These are phyloP conservation scores for Psittacula echo DNA, from an alignment of 2,797 vertebrate genomes.

Conservation along the genomic window DNA sequence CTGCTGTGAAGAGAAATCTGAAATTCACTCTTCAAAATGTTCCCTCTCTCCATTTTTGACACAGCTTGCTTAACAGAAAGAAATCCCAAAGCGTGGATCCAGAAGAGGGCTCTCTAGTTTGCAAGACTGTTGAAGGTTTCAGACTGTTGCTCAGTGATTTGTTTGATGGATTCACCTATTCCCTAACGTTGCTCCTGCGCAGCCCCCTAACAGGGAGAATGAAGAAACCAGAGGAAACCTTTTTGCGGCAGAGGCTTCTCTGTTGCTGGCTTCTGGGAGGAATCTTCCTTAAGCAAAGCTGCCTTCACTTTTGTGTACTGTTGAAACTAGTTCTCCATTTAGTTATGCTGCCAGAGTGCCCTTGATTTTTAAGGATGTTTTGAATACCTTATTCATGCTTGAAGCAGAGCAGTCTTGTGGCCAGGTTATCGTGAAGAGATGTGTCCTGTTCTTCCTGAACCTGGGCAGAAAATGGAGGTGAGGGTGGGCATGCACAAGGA, in stretches of 20 bases:
- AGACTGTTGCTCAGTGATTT: not conserved
- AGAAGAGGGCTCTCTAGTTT: constrained; percentile 40
- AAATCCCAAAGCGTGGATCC: not conserved
- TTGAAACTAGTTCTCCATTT: not conserved
- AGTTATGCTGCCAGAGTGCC: not conserved
- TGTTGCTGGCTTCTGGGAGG: not conserved
- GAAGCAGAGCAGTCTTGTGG: not conserved
- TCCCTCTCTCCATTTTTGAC: not conserved
- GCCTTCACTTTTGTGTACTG: not conserved
- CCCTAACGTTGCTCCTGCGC: not conserved
- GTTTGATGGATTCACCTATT: not conserved
- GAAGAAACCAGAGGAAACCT: not conserved
- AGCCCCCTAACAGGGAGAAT: not conserved
- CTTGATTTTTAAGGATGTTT: not conserved
- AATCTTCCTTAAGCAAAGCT: not conserved
- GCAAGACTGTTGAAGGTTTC: not conserved
- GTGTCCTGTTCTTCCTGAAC: not conserved
- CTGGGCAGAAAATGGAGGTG: not conserved
- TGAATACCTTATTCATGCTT: not conserved
- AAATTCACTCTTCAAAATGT: not conserved
- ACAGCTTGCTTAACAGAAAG: not conserved
- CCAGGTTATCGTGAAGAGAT: fast-evolving
- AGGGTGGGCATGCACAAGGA: not conserved
- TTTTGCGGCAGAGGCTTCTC: not conserved
- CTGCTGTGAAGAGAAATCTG: not conserved